A percentile compares a stretch with the other conserved stretches of the same genome.
Conservation (phyloP, 2,113 vertebrate genomes). For the Epinephelus lanceolatus region DNA sequence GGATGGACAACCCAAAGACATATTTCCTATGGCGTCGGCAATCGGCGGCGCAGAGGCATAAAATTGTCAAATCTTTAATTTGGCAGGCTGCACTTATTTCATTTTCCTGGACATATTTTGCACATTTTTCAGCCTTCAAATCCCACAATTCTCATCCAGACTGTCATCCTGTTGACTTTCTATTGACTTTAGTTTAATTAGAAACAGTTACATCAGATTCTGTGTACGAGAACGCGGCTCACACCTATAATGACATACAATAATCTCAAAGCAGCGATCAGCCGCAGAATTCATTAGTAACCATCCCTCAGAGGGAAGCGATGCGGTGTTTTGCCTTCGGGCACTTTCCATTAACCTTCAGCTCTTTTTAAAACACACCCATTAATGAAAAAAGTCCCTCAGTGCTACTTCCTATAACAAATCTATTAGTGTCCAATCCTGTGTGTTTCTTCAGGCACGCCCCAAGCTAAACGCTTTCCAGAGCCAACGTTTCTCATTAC, state of each 20-base stretch:
- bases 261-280: conserved; percentile 60
- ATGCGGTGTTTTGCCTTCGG: conserved; percentile 59
- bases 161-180: conserved; percentile 39
- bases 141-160: not conserved
- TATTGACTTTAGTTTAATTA: conserved; percentile 58
- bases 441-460: conserved; percentile 56
- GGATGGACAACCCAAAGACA: no score
- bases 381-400: conserved; percentile 72
- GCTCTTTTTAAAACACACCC: conserved; percentile 66
- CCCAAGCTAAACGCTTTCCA: conserved; percentile 41
- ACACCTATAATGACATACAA: conserved; percentile 51
- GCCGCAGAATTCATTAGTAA: conserved; percentile 63
- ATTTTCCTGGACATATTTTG: not conserved
- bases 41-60: no score
- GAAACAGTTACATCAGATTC: conserved; percentile 36
- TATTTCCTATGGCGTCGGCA: no score
- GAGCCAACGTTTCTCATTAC: conserved; percentile 48
- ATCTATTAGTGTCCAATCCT: conserved; percentile 62
- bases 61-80: no score
- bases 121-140: not conserved
- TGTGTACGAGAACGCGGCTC: conserved; percentile 22
- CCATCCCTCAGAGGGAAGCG: conserved; percentile 44
- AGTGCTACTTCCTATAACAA: conserved; percentile 59
- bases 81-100: not conserved
- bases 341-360: conserved; percentile 79